These are phyloP conservation scores for Spondyliosoma cantharus DNA, from an alignment of 2,797 vertebrate species.

Conservation along the genomic window DNA sequence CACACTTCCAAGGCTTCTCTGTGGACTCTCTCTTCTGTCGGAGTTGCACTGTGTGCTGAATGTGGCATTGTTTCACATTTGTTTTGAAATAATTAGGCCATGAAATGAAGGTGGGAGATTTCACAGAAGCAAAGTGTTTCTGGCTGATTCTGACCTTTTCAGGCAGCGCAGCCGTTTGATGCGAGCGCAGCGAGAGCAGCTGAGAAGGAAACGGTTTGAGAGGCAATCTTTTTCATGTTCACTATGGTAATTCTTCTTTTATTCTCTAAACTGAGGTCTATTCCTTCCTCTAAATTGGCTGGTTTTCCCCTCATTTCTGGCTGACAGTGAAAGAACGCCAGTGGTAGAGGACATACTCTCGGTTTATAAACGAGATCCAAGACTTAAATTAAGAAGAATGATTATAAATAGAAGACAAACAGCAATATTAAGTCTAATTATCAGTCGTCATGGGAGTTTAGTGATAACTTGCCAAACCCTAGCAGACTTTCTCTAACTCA, in stretches of 20 bases:
- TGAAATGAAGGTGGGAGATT: constrained; percentile 50
- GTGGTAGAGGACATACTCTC: constrained; percentile 22
- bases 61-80: constrained; percentile 33
- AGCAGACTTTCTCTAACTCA: no score
- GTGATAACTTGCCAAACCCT: neutral
- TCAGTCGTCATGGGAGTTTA: constrained; percentile 2
- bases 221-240: constrained; percentile 44
- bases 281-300: constrained; percentile 37
- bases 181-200: constrained; percentile 19
- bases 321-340: constrained; percentile 8
- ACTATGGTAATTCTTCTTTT: constrained; percentile 35
- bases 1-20: constrained; percentile 11
- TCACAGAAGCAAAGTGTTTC: constrained; percentile 46
- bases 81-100: constrained; percentile 50
- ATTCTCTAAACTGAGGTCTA: constrained; percentile 39
- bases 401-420: constrained; percentile 30
- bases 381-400: constrained; percentile 48
- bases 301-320: constrained; percentile 22
- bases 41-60: neutral
- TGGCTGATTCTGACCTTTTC: constrained; percentile 55
- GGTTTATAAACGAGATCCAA: constrained; percentile 26
- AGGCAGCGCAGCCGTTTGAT: constrained; percentile 50
- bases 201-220: constrained; percentile 36
- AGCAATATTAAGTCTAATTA: neutral
- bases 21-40: neutral